Conservation (phyloP, 2,888 invertebrate species). For the Brachypalpus laphriformis region DNA sequence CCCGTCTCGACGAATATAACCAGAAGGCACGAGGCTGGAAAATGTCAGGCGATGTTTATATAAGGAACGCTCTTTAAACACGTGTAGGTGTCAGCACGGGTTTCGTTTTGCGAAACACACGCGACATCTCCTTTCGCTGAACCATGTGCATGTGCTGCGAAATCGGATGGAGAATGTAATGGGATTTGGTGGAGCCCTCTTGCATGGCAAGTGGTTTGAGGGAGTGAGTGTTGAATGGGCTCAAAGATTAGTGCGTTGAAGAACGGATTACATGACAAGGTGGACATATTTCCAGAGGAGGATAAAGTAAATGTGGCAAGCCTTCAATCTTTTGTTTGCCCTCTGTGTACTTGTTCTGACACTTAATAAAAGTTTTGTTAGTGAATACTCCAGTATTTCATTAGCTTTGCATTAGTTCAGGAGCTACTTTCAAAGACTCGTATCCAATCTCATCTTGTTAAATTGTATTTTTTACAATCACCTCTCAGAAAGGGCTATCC, state of each 20-base stretch:
- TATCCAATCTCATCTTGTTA: no score
- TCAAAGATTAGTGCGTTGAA: constrained; percentile 44
- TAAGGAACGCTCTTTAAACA: constrained; percentile 68
- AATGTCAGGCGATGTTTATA: constrained; percentile 70
- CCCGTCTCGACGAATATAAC: constrained; percentile 11
- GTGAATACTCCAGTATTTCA: no score
- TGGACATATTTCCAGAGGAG: no score
- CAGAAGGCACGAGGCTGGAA: constrained; percentile 58
- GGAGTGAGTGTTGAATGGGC: background rate
- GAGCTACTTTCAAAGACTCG: no score
- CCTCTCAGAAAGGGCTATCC: no score
- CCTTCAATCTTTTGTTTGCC: no score
- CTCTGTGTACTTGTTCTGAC: no score
- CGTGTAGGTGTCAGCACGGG: constrained; percentile 71
- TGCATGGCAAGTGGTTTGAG: constrained; percentile 23
- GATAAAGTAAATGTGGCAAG: no score
- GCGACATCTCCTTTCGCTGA: constrained; percentile 37
- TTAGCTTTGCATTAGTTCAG: no score
- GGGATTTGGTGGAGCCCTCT: constrained; percentile 15
- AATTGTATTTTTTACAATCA: no score
- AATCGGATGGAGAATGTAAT: background rate
- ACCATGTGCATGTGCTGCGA: background rate
- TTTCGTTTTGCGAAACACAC: constrained; percentile 51
- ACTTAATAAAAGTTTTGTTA: no score
- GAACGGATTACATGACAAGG: constrained; percentile 32